Percentiles rank a stretch among this genome's conserved stretches.
Conservation (phyloP, 2,888 invertebrate genomes). For the Diarsia rubi region DNA sequence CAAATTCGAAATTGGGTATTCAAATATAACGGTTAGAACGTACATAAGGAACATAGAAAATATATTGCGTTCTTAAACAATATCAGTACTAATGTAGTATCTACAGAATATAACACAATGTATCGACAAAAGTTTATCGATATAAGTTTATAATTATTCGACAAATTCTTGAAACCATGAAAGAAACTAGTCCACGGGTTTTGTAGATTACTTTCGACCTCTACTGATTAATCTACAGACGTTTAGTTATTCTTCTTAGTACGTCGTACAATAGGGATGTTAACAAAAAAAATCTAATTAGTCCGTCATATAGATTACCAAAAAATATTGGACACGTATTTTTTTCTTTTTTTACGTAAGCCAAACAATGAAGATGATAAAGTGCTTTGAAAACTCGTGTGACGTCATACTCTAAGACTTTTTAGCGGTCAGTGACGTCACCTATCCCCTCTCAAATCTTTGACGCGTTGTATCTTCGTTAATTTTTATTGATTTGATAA, state of each 20-base stretch:
- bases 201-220: background rate
- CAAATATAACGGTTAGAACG: constrained; percentile 57
- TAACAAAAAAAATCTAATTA: too few relatives aligned
- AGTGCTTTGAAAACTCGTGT: too few relatives aligned
- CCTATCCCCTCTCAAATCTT: too few relatives aligned
- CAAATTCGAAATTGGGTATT: constrained; percentile 76
- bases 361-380: too few relatives aligned
- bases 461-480: too few relatives aligned
- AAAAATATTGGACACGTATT: too few relatives aligned
- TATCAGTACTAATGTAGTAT: constrained; percentile 45
- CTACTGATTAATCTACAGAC: background rate
- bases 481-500: too few relatives aligned
- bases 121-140: constrained; percentile 38
- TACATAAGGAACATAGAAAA: constrained; percentile 64
- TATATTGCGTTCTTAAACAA: constrained; percentile 58
- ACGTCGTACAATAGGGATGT: too few relatives aligned
- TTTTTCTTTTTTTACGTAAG: too few relatives aligned
- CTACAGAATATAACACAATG: constrained; percentile 53
- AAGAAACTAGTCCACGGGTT: background rate
- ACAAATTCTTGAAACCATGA: constrained; percentile 30
- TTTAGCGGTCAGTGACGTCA: too few relatives aligned
- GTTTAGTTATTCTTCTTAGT: background rate
- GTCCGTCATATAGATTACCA: too few relatives aligned
- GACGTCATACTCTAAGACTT: too few relatives aligned
- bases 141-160: constrained; percentile 30